A percentile compares a stretch with the other conserved stretches of the same genome.
Conservation (phyloP, 2,113 vertebrate genomes). For the Anguilla japonica region DNA sequence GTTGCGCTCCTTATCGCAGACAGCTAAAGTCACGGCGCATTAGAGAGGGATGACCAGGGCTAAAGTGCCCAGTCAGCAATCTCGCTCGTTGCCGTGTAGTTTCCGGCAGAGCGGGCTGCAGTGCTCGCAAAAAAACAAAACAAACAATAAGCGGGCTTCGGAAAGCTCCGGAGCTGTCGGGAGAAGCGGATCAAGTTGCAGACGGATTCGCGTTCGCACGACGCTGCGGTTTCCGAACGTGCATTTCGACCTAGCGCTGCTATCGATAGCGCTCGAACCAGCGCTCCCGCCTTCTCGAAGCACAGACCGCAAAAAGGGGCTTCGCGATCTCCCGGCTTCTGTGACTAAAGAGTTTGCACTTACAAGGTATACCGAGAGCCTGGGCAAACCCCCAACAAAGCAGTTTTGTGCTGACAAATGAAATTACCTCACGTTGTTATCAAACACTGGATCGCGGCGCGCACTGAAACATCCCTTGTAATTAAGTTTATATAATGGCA, state of each 20-base stretch:
- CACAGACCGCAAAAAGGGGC: neutral
- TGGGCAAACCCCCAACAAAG: neutral
- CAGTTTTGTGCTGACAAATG: neutral
- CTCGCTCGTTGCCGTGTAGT: conserved; percentile 33
- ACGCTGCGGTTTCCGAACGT: conserved; percentile 11
- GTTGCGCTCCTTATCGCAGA: conserved; percentile 50
- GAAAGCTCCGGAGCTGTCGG: conserved; percentile 4
- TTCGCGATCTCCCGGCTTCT: neutral
- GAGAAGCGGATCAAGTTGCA: conserved; percentile 23
- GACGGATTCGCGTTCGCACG: neutral
- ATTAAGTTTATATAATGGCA: neutral
- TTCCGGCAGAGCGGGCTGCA: conserved; percentile 15
- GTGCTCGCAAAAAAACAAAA: conserved; percentile 2
- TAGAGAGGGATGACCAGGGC: conserved; percentile 36
- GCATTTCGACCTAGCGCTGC: neutral
- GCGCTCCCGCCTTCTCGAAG: neutral
- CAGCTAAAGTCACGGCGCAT: conserved; percentile 47
- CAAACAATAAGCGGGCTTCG: conserved; percentile 30
- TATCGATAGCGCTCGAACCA: neutral
- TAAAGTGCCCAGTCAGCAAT: conserved; percentile 30
- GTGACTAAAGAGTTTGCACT: neutral
- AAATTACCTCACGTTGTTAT: neutral
- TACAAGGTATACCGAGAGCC: neutral
- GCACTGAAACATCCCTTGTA: neutral
- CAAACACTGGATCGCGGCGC: neutral